A percentile compares a stretch with the other conserved stretches of the same genome.
phyloP scores from a whole-genome alignment of 2,888 invertebrate genomes.

The Ceriagrion tenellum region DNA sequence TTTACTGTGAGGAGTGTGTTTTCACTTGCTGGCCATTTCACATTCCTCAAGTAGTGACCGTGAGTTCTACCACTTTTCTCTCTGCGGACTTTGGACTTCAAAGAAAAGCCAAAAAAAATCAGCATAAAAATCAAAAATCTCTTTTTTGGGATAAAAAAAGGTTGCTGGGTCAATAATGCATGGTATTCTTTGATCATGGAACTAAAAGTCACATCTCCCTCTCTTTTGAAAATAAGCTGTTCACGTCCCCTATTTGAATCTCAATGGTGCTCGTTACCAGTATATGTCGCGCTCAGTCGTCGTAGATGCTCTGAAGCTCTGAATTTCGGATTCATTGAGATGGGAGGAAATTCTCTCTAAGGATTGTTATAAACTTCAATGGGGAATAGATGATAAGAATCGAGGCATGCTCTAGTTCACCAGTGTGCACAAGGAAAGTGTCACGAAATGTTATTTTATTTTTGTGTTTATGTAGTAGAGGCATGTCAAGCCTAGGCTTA shows the following conservation, averaged over 20 bases:
- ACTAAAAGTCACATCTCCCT: background rate
- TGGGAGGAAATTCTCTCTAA: too few relatives aligned
- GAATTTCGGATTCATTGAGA: too few relatives aligned
- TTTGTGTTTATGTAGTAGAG: too few relatives aligned
- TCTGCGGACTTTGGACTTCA: background rate
- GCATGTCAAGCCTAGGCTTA: too few relatives aligned
- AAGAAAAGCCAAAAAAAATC: background rate
- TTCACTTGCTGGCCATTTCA: background rate
- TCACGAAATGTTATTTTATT: too few relatives aligned
- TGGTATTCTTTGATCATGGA: background rate
- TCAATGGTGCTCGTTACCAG: slow-evolving; percentile 6
- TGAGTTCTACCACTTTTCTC: background rate
- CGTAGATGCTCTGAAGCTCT: background rate
- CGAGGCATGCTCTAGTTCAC: too few relatives aligned
- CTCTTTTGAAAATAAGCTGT: background rate
- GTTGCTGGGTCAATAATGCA: background rate
- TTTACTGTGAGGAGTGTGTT: background rate
- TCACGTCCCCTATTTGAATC: background rate
- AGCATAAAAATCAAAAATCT: background rate
- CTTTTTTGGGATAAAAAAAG: background rate
- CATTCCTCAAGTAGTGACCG: background rate
- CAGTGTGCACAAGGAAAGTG: too few relatives aligned
- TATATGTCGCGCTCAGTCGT: background rate
- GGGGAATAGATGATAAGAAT: too few relatives aligned
- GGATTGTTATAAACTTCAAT: too few relatives aligned